Percentiles rank a stretch among this genome's conserved stretches.
phyloP scores from a whole-genome alignment of 2,797 vertebrate species.

The Lagocephalus sceleratus region DNA sequence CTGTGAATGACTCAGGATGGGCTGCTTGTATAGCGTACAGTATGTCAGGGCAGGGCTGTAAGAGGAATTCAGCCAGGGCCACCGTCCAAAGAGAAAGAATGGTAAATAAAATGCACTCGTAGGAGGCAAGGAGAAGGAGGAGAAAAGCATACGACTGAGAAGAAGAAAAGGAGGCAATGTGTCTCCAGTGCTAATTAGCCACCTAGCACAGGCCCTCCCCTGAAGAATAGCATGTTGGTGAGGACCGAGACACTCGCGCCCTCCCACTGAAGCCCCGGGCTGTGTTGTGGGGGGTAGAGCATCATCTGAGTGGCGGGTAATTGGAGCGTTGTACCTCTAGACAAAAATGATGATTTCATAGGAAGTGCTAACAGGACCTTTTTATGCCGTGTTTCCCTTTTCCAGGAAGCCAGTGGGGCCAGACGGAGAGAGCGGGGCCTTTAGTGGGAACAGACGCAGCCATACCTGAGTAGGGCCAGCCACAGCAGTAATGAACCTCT shows the following conservation, averaged over 20 bases:
- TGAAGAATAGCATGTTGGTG: constrained; percentile 88
- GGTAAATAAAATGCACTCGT: constrained; percentile 66
- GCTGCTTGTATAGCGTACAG: constrained; percentile 43
- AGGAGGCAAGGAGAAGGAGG: constrained; percentile 69
- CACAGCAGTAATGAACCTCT: constrained; percentile 99
- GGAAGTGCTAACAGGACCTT: constrained; percentile 99
- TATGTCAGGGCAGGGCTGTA: constrained; percentile 45
- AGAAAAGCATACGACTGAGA: constrained; percentile 91
- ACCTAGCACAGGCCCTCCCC: constrained; percentile 85
- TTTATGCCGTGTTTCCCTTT: constrained; percentile 99
- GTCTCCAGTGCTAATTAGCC: constrained; percentile 98
- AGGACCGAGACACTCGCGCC: constrained; percentile 43
- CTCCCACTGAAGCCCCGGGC: constrained; percentile 46
- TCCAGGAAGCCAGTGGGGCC: constrained; percentile 86
- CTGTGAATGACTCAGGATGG: constrained; percentile 23
- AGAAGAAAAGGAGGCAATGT: constrained; percentile 80
- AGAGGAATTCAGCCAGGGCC: constrained; percentile 47
- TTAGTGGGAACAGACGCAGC: constrained; percentile 95
- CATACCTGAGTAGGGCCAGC: constrained; percentile 88
- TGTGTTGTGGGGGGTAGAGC: constrained; percentile 61
- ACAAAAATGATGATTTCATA: constrained; percentile 99
- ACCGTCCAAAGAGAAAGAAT: constrained; percentile 52
- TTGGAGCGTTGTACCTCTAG: constrained; percentile 97
- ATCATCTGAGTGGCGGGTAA: constrained; percentile 96
- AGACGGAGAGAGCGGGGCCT: constrained; percentile 77